Conservation (phyloP, 2,113 vertebrate genomes). For the Dipodomys merriami region DNA sequence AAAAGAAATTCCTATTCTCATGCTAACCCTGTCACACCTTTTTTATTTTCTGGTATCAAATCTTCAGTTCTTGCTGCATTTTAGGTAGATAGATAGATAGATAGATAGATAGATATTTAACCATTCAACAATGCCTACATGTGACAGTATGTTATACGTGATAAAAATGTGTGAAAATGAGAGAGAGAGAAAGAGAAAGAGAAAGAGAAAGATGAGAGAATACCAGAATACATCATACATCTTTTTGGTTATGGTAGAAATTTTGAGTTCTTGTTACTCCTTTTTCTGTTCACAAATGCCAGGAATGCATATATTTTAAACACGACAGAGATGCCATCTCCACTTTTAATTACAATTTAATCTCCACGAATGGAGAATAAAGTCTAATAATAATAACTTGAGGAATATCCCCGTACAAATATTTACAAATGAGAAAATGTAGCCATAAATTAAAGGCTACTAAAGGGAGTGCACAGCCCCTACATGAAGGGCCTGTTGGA, state of each 20-base stretch:
- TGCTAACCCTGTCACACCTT: background rate
- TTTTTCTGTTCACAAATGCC: background rate
- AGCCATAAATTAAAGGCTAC: background rate
- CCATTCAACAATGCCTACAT: too few species aligned
- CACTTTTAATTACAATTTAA: background rate
- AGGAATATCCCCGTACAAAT: background rate
- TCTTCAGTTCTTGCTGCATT: background rate
- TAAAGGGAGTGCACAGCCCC: background rate
- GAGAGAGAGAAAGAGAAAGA: too few species aligned
- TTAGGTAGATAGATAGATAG: background rate
- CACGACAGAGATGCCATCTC: background rate
- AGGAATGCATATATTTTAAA: background rate
- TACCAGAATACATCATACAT: background rate
- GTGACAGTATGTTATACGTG: too few species aligned
- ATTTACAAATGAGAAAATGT: background rate
- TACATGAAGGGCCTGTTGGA: background rate
- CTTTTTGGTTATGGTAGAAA: background rate
- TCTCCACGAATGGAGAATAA: background rate
- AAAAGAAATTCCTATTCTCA: conserved; percentile 26
- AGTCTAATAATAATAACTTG: background rate
- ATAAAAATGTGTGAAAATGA: too few species aligned
- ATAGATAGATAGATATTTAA: background rate
- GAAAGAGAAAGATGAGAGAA: background rate
- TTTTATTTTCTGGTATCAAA: background rate
- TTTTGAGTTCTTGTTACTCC: background rate